Percentiles rank a stretch among this genome's conserved stretches.
Conservation (phyloP, 2,113 vertebrate genomes). For the Sula dactylatra region DNA sequence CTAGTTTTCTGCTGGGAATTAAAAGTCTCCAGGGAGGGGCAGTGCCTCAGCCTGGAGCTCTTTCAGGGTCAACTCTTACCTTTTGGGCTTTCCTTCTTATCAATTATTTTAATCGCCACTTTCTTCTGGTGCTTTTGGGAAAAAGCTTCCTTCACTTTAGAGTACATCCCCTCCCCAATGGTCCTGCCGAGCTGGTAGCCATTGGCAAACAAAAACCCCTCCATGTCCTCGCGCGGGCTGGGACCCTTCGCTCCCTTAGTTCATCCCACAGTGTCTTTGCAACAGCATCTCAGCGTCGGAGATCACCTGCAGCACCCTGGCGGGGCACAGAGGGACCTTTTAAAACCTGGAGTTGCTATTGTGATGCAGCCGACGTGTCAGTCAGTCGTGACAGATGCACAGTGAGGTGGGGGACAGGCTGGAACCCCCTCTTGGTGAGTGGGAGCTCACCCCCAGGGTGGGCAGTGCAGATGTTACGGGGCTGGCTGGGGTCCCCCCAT, state of each 20-base stretch:
- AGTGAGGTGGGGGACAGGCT: not conserved
- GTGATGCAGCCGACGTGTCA: conserved; percentile 38
- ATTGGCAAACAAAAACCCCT: conserved; percentile 69
- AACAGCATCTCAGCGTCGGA: not conserved
- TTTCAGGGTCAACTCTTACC: conserved; percentile 28
- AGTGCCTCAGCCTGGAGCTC: not conserved
- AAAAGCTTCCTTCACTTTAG: conserved; percentile 78
- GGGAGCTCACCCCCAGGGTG: not conserved
- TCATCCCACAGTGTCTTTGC: conserved; percentile 28
- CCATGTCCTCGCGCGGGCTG: conserved; percentile 38
- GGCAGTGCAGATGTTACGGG: fast-evolving
- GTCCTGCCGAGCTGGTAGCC: conserved; percentile 74
- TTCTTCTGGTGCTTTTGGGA: conserved; percentile 71
- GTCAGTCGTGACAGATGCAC: not conserved
- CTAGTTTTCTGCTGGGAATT: not conserved
- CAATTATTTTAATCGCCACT: conserved; percentile 79
- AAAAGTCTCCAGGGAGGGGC: not conserved
- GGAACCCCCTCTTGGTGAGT: not conserved
- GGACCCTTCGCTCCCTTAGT: conserved; percentile 23
- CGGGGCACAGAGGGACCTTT: conserved; percentile 24
- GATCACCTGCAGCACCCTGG: conserved; percentile 7
- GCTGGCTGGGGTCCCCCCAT: not conserved
- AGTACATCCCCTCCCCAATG: conserved; percentile 76
- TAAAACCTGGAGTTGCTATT: conserved; percentile 34
- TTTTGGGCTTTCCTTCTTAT: conserved; percentile 68